Percentiles rank a stretch among this genome's conserved stretches.
Conservation (phyloP, 2,113 vertebrate genomes). For the Gallinago paraguaiae region DNA sequence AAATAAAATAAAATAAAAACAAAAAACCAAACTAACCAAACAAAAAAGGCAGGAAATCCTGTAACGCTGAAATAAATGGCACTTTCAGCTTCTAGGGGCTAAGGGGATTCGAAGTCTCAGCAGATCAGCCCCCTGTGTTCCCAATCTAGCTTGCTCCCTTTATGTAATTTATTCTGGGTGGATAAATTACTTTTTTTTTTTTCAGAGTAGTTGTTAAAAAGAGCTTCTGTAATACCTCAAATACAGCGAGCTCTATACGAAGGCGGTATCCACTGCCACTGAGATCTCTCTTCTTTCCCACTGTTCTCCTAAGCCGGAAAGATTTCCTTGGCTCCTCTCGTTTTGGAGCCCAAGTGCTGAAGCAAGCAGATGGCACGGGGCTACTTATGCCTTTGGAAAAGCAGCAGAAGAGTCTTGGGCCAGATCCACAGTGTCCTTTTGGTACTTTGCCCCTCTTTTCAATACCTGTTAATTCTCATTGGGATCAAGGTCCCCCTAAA, state of each 20-base stretch:
- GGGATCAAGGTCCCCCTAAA: neutral
- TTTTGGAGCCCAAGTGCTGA: neutral
- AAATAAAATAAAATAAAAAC: neutral
- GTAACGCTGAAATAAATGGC: neutral
- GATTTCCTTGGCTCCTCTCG: neutral
- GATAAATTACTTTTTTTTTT: conserved; percentile 4
- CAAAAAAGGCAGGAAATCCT: neutral
- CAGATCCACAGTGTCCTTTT: neutral
- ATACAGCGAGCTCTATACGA: neutral
- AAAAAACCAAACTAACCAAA: neutral
- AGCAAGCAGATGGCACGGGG: neutral
- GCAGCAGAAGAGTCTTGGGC: neutral
- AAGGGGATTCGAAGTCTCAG: neutral
- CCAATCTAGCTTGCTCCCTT: neutral
- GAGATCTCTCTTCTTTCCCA: neutral
- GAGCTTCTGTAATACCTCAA: neutral
- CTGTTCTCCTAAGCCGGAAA: neutral
- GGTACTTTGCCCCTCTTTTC: neutral
- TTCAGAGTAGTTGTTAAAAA: neutral
- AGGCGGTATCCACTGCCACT: neutral
- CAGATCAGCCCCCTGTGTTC: neutral
- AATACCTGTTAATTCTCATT: neutral
- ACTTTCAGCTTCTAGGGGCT: neutral
- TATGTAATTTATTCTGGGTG: neutral
- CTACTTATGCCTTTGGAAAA: neutral